Conservation (phyloP, 2,113 vertebrate genomes). For the Dendropsophus ebraccatus region DNA sequence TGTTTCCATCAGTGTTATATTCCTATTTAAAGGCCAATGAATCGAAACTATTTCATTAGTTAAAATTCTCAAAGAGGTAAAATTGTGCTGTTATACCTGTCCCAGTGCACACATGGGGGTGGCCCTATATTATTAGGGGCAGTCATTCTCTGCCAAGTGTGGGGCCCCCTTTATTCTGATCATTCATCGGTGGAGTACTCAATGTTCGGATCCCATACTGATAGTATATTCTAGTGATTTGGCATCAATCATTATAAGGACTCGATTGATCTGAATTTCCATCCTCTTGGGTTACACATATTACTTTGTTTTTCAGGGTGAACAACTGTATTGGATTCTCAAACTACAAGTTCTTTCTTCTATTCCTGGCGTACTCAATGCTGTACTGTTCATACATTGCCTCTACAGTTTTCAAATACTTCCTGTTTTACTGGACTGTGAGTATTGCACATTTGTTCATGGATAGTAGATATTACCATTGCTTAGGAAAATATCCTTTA, state of each 20-base stretch:
- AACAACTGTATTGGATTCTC: conserved; percentile 99
- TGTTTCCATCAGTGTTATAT: too few relatives aligned
- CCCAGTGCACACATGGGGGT: too few relatives aligned
- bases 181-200: too few relatives aligned
- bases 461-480: background rate
- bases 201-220: background rate
- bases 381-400: conserved; percentile 93
- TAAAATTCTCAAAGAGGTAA: too few relatives aligned
- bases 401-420: conserved; percentile 93
- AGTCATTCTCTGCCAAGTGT: too few relatives aligned
- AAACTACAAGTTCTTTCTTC: conserved; percentile 98
- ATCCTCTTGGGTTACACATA: background rate
- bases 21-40: too few relatives aligned
- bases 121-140: too few relatives aligned
- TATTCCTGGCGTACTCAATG: conserved; percentile 94
- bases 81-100: too few relatives aligned
- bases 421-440: conserved; percentile 97
- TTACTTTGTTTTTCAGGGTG: conserved; percentile 80
- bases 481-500: background rate
- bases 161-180: too few relatives aligned
- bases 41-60: too few relatives aligned
- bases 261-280: background rate
- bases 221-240: background rate
- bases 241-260: background rate
- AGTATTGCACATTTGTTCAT: conserved; percentile 70